Evolutionary conservation across 2,888 invertebrate species (phyloP), one percentile per base, ranked within the genome.

Genomic region (Agrochola lota): DNA sequence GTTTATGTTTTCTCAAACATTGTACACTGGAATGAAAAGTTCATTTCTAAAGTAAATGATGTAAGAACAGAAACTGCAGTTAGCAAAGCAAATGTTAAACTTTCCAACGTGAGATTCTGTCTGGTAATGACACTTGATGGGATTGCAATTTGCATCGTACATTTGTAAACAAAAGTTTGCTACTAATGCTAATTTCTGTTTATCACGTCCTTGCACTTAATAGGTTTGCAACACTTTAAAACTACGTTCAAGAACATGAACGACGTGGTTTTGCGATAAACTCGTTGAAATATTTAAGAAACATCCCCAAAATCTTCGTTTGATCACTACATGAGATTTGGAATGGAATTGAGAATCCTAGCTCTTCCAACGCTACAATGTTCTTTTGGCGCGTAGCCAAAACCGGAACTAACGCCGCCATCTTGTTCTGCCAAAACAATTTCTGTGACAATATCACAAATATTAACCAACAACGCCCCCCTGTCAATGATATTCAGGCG

Each of bases 51-150:
- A n/a, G 30, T 6, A 12, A 67, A 49, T 26, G 17, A 26, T 35
- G 2, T 74, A n/a, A 69, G 30, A 63, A 67, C 40, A 64, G 52
- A 63, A 80, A 64, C 67, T 57, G 40, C 17, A 69, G 26, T 23
- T 35, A 55, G 43, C 57, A 78, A 64, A 52, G 68, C 52, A 17
- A 72, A 81, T 60, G 64, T 43, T 59, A 4, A 66, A 85, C 85
- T 85, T 85, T 85, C 74, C 49, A 74, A 35, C 17, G 74, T 49
- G 59, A 66, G 43, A 82, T 75, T 72, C 62, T 69, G n/a, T 46
- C 57, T 84, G n/a, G 57, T 68, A 83, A 77, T 78, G 57, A 59
- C 68, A 68, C 49, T 67, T 68, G 83, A 78, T 83, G 49, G 35
- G 17, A 43, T 52, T 26, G 63, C n/a, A 59, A 77, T 59, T 83